These are phyloP conservation scores for Otus scops DNA, from an alignment of 2,797 vertebrate genomes.

Conservation along the genomic window DNA sequence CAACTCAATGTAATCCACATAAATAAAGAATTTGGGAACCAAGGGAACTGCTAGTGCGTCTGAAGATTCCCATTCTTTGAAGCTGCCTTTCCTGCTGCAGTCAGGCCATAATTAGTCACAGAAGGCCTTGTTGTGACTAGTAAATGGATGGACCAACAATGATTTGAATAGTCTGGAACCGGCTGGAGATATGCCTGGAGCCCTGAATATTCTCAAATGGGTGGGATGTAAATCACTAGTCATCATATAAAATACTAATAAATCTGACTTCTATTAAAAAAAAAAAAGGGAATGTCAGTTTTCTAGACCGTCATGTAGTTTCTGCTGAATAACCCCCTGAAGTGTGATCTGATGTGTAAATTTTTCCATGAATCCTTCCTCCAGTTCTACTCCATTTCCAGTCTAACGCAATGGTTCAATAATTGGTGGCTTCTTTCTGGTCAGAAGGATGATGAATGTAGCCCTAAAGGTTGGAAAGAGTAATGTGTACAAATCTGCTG, in stretches of 20 bases:
- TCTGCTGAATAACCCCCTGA: conserved; percentile 22
- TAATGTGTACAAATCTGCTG: neutral
- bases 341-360: neutral
- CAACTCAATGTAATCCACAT: conserved; percentile 52
- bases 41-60: neutral
- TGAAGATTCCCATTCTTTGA: conserved; percentile 53
- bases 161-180: conserved; percentile 23
- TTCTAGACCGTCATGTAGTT: neutral
- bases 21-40: conserved; percentile 47
- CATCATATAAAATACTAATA: conserved; percentile 45
- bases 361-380: neutral
- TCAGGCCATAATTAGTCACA: conserved; percentile 54
- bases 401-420: neutral
- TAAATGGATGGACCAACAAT: conserved; percentile 37
- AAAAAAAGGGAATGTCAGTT: neutral
- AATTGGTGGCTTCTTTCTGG: conserved; percentile 15
- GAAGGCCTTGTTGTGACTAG: conserved; percentile 28
- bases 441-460: conserved; percentile 27
- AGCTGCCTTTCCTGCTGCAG: conserved; percentile 48
- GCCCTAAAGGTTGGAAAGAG: conserved; percentile 45
- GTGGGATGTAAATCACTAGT: conserved; percentile 39
- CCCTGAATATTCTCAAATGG: conserved; percentile 29
- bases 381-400: neutral
- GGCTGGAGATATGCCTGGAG: conserved; percentile 6
- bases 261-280: conserved; percentile 10